Conservation (phyloP, 1,140 invertebrate genomes). For the Sycobia sp. region DNA sequence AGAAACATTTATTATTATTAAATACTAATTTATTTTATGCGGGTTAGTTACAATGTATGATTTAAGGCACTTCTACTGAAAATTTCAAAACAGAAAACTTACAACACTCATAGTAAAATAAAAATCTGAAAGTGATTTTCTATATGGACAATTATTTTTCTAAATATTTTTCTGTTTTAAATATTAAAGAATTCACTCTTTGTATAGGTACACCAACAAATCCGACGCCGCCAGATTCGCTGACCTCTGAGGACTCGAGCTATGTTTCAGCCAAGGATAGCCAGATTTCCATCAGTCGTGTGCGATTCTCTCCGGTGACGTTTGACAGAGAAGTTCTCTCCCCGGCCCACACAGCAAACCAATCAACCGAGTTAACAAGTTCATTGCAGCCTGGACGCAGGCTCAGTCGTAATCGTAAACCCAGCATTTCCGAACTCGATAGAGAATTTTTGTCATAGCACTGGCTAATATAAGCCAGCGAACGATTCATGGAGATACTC, state of each 20-base stretch:
- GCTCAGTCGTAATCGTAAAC: slow-evolving; percentile 57
- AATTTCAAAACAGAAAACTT: too few relatives aligned
- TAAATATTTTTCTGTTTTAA: too few relatives aligned
- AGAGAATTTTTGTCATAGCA: slow-evolving; percentile 67
- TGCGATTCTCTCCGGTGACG: slow-evolving; percentile 80
- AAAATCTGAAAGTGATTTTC: too few relatives aligned
- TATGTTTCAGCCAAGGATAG: slow-evolving; percentile 83
- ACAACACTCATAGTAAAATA: too few relatives aligned
- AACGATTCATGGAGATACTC: too few relatives aligned
- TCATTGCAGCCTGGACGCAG: slow-evolving; percentile 64
- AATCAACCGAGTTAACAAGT: slow-evolving; percentile 62
- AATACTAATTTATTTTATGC: too few relatives aligned
- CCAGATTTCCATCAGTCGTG: slow-evolving; percentile 67
- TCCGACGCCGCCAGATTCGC: slow-evolving; percentile 82
- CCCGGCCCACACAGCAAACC: slow-evolving; percentile 42
- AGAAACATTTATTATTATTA: too few relatives aligned
- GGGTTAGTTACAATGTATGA: too few relatives aligned
- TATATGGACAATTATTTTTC: too few relatives aligned
- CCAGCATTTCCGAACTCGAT: slow-evolving; percentile 64
- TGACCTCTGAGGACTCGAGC: slow-evolving; percentile 83
- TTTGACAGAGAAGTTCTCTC: slow-evolving; percentile 55
- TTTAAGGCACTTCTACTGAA: too few relatives aligned
- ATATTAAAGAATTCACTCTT: too few relatives aligned
- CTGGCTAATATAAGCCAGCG: slow-evolving; percentile 55
- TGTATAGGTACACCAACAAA: slow-evolving; percentile 74